Conservation (phyloP, 1,140 invertebrate species). For the Anastatus disparis region DNA sequence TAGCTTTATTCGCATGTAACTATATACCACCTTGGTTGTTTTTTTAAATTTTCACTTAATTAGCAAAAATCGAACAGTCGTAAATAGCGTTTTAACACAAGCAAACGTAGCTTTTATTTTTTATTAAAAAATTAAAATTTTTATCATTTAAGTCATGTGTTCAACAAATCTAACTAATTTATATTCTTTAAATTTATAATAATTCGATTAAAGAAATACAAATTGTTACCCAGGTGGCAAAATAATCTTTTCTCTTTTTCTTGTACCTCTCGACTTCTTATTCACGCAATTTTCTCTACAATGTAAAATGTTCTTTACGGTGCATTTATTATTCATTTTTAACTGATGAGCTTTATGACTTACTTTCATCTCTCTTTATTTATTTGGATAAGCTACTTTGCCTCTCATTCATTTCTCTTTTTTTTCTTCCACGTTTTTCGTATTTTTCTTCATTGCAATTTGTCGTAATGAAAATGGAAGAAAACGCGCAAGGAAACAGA, state of each 20-base stretch:
- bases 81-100: conserved; percentile 48
- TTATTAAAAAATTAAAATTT: too few relatives aligned
- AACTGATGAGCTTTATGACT: background rate
- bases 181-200: conserved; percentile 39
- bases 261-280: background rate
- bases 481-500: background rate
- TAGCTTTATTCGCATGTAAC: too few relatives aligned
- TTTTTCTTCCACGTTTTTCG: background rate
- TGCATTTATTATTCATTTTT: too few relatives aligned
- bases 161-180: conserved; percentile 41
- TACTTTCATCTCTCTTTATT: too few relatives aligned
- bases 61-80: conserved; percentile 43
- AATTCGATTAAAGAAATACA: conserved; percentile 42
- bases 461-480: conserved; percentile 3
- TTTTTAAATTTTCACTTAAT: too few relatives aligned
- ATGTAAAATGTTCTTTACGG: too few relatives aligned
- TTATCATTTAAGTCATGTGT: too few relatives aligned
- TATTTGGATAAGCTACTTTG: too few relatives aligned
- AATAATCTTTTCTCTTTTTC: conserved; percentile 6
- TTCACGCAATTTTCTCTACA: too few relatives aligned
- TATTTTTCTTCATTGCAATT: background rate
- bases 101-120: conserved; percentile 51
- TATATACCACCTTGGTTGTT: too few relatives aligned
- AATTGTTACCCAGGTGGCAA: conserved; percentile 30
- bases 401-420: too few relatives aligned